Evolutionary conservation across 1,140 invertebrate genomes (phyloP), one percentile per base, ranked within the genome.

Genomic region (Melipona quadrifasciata): DNA sequence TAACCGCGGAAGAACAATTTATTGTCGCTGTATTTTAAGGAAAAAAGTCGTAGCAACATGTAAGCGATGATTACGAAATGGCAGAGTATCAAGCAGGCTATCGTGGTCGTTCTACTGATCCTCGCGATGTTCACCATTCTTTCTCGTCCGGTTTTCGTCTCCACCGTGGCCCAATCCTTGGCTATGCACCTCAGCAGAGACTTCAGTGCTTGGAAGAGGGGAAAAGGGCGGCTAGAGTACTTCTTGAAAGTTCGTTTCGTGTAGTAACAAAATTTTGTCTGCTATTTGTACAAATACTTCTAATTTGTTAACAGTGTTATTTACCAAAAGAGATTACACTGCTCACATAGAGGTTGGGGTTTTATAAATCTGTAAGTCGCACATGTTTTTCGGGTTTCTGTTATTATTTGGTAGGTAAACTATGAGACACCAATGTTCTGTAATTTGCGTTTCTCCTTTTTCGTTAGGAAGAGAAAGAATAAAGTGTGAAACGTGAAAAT

Each of bases 161-260:
- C 34, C 0, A 21, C 11, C 0, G 0, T 65, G 6, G 27, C 34
- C 90, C 91, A 91, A 19, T 91, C 91, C 12, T 67, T 31, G 14
- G n/a, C 16, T 82, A 91, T 90, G 16, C 21, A 61, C 0, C 64
- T 58, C 10, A 91, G 12, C 6, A 91, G 81, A 21, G 34, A 64
- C 24, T 75, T 73, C 16, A 91, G 16, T 51, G 77, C 90, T 91
- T 73, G 47, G 10, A 51, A 47, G 21, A 5, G 3, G 19, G 14
- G n/a, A 57, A 61, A 19, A 11, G n/a, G n/a, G 31, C 31, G 31
- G 31, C 31, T 61, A 34, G 24, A 47, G 0, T 51, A 51, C 5
- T 1, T 14, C 10, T 24, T 19, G 27, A 21, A 21, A 11, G 17
- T 17, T 27, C 24, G 24, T 65, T 65, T 65, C 16, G 6, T 65